A percentile compares a stretch with the other conserved stretches of the same genome.
Conservation (phyloP, 2,797 vertebrate genomes). For the Danio choprae region DNA sequence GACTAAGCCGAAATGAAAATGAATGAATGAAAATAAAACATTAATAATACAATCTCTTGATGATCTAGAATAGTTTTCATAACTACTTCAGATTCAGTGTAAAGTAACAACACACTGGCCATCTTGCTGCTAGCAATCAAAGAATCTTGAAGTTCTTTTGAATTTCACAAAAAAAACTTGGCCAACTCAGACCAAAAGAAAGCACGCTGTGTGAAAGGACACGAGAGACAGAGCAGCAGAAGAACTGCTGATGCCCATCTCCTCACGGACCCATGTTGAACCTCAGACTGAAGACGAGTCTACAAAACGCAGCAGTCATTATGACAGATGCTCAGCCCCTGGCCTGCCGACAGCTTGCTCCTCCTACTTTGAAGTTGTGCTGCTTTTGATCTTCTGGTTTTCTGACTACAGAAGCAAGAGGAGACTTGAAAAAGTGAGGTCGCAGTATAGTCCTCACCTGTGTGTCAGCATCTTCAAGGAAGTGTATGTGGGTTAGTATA, state of each 20-base stretch:
- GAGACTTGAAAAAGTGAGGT: conserved; percentile 10
- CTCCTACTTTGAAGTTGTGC: conserved; percentile 29
- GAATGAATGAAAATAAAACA: neutral
- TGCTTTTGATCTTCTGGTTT: conserved; percentile 36
- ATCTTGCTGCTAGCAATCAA: conserved; percentile 1
- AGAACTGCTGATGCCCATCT: conserved; percentile 38
- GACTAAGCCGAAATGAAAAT: too few species aligned
- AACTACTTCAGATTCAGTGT: neutral
- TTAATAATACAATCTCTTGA: neutral
- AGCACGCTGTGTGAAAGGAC: conserved; percentile 2
- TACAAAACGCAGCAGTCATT: conserved; percentile 25
- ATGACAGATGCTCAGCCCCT: conserved; percentile 28
- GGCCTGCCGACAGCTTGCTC: conserved; percentile 6
- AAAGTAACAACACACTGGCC: conserved; percentile 26
- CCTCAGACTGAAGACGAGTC: conserved; percentile 3
- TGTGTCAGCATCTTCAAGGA: conserved; percentile 9
- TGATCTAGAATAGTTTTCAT: neutral
- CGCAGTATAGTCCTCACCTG: neutral
- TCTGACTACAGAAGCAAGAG: conserved; percentile 18
- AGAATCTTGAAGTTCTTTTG: conserved; percentile 16
- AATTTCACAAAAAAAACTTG: conserved; percentile 29
- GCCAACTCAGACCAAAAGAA: conserved; percentile 18
- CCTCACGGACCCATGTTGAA: neutral
- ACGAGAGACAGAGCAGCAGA: conserved; percentile 12
- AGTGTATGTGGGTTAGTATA: neutral